Evolutionary conservation across 2,888 invertebrate species (phyloP).

Genomic region (Galeopsomyia nigrocyanea): DNA sequence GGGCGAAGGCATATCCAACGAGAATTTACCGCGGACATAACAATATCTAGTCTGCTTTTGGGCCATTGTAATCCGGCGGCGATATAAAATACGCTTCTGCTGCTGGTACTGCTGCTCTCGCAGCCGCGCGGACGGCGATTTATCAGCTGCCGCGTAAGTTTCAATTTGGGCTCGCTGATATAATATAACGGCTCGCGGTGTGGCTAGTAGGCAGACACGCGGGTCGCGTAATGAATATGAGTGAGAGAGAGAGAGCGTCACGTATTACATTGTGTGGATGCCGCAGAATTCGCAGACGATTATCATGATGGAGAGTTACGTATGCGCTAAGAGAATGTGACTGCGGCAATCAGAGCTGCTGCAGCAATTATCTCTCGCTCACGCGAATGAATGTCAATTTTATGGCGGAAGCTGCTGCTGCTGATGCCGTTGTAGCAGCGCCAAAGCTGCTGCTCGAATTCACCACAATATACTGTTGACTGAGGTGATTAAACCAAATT

Average conservation of each 20-base stretch:
- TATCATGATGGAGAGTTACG: slow-evolving; percentile 38
- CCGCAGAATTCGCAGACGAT: slow-evolving; percentile 17
- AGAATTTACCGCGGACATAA: no score
- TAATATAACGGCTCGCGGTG: slow-evolving; percentile 1
- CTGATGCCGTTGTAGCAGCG: background rate
- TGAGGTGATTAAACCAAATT: no score
- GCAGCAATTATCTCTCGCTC: background rate
- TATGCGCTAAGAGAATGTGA: background rate
- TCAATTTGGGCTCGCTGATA: slow-evolving; percentile 40
- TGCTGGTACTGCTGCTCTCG: background rate
- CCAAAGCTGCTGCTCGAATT: background rate
- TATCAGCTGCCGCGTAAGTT: slow-evolving; percentile 41
- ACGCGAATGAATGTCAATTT: background rate
- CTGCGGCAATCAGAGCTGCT: no score
- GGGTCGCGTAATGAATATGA: slow-evolving; percentile 26
- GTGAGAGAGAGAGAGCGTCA: slow-evolving; percentile 15
- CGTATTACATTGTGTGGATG: slow-evolving; percentile 44
- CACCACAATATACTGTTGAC: no score
- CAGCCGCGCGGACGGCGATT: slow-evolving; percentile 13
- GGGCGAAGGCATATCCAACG: background rate
- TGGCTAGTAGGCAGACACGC: background rate
- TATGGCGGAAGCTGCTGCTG: background rate
- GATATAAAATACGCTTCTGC: background rate
- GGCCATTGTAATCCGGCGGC: slow-evolving; percentile 11
- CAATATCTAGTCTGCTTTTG: no score